These are phyloP conservation scores for Pyrochroa serraticornis DNA, from an alignment of 2,888 invertebrate genomes.

Conservation along the genomic window DNA sequence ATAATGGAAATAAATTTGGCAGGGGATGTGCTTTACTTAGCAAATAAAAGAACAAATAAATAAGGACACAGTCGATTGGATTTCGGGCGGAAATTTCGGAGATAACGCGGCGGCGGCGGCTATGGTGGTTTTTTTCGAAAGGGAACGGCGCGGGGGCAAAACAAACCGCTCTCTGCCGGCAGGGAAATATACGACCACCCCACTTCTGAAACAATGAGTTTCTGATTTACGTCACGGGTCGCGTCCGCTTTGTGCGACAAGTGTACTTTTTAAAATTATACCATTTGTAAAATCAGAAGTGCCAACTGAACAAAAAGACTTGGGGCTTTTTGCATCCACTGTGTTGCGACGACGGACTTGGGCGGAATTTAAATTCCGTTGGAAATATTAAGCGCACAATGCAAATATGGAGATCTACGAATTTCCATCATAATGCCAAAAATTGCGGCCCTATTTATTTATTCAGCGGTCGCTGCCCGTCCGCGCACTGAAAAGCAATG, in stretches of 20 bases:
- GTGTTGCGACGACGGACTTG: constrained; percentile 34
- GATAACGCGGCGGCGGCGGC: too few relatives aligned
- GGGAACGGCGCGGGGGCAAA: constrained; percentile 16
- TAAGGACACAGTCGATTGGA: constrained; percentile 34
- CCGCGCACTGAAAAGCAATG: too few relatives aligned
- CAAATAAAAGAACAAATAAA: constrained; percentile 31
- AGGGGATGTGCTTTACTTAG: constrained; percentile 25
- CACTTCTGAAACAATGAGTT: constrained; percentile 47
- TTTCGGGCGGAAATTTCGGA: constrained; percentile 1
- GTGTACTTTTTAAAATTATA: constrained; percentile 50
- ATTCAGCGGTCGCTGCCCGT: constrained; percentile 12
- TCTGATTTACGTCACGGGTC: constrained; percentile 46
- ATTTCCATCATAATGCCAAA: constrained; percentile 29
- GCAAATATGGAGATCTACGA: constrained; percentile 26
- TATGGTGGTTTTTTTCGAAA: neutral
- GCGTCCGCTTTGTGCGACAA: constrained; percentile 37
- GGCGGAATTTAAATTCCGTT: constrained; percentile 33
- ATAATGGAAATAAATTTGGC: constrained; percentile 32
- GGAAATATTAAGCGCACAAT: constrained; percentile 27
- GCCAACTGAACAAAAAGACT: constrained; percentile 44
- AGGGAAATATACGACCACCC: constrained; percentile 38
- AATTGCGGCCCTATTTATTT: constrained; percentile 23
- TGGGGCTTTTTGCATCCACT: constrained; percentile 34
- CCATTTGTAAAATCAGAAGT: constrained; percentile 49
- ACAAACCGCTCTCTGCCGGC: constrained; percentile 24